A percentile compares a stretch with the other conserved stretches of the same genome.
phyloP scores from a whole-genome alignment of 2,888 invertebrate species.

The Heliconius charithonia region DNA sequence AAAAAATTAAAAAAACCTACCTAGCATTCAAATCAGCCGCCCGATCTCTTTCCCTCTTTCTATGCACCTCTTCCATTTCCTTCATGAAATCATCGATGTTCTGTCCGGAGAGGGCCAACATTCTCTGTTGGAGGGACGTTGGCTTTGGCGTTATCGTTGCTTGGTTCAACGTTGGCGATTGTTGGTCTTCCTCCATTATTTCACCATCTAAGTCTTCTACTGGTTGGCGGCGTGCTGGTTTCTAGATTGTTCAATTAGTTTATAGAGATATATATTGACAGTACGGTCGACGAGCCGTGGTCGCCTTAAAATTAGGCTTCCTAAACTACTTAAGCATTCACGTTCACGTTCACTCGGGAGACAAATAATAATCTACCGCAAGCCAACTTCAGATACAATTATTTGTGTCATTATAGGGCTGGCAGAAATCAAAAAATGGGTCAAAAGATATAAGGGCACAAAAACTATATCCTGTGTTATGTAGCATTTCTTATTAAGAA shows the following conservation, averaged over 20 bases:
- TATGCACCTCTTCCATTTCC: slow-evolving; percentile 94
- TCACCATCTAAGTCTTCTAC: slow-evolving; percentile 64
- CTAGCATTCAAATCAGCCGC: slow-evolving; percentile 85
- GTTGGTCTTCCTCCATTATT: slow-evolving; percentile 60
- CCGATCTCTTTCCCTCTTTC: slow-evolving; percentile 88
- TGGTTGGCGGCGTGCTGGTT: background rate
- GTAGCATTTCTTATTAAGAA: no score
- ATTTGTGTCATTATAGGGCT: no score
- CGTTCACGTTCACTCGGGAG: no score
- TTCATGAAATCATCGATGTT: slow-evolving; percentile 96
- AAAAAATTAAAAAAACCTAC: slow-evolving; percentile 43
- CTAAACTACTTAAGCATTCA: no score
- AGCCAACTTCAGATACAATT: no score
- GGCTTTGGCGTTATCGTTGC: slow-evolving; percentile 88
- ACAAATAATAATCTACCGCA: no score
- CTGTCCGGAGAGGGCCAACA: slow-evolving; percentile 95
- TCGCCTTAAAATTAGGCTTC: no score
- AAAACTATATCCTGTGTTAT: no score
- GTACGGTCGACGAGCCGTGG: background rate
- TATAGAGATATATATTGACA: background rate
- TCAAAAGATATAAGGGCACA: no score
- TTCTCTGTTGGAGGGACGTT: slow-evolving; percentile 91
- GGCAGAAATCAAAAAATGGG: no score
- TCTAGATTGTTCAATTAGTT: background rate
- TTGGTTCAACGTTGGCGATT: slow-evolving; percentile 60